Evolutionary conservation across 2,888 invertebrate genomes (phyloP).

Genomic region (Drosophila kanekoi): DNA sequence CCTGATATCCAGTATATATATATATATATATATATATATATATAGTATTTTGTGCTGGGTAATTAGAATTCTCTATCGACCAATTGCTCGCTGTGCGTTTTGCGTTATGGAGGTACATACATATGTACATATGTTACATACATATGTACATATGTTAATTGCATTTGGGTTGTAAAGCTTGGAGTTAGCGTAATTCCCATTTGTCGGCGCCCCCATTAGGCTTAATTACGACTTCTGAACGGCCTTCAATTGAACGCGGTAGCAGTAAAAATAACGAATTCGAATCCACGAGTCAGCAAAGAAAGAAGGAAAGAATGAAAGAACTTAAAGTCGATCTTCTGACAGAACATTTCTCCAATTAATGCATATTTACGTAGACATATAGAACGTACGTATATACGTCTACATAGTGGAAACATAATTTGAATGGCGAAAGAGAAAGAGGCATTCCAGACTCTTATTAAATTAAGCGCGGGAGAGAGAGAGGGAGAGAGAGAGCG

Average conservation of each 20-base stretch:
- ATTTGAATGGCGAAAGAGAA: conserved; percentile 11
- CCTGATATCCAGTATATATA: too few relatives aligned
- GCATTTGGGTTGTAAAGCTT: not conserved
- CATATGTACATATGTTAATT: conserved; percentile 3
- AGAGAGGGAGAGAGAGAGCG: conserved; percentile 9
- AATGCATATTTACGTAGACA: conserved; percentile 6
- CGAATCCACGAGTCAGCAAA: conserved; percentile 1
- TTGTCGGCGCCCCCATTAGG: conserved; percentile 29
- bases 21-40: not conserved
- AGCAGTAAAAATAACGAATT: conserved; percentile 18
- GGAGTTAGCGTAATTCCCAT: conserved; percentile 1
- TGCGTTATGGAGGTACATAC: conserved; percentile 11
- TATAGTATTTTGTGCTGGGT: not conserved
- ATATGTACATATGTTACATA: not conserved
- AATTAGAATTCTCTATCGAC: not conserved
- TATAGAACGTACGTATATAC: too few relatives aligned
- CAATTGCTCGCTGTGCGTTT: not conserved
- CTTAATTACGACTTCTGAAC: conserved; percentile 31
- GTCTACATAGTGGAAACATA: conserved; percentile 22
- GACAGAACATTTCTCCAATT: conserved; percentile 15
- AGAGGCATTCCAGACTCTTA: conserved; percentile 6
- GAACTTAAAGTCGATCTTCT: conserved; percentile 5
- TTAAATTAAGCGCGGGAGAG: not conserved
- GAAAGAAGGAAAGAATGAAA: conserved; percentile 1
- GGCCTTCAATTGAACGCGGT: conserved; percentile 48